These are phyloP conservation scores for Smittia aterrima DNA, from an alignment of 2,888 invertebrate species.

Conservation along the genomic window DNA sequence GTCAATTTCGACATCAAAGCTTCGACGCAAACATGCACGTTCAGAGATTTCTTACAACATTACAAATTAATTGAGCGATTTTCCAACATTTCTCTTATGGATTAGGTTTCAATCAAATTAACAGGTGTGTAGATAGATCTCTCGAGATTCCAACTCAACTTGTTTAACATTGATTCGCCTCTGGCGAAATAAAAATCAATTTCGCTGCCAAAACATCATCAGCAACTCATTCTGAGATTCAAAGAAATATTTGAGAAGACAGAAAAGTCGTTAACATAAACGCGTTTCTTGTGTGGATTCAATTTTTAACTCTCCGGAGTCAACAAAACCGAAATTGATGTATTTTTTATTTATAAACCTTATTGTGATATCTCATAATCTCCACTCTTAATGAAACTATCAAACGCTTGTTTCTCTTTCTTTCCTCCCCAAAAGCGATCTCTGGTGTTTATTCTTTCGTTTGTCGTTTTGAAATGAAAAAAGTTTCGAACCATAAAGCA, in stretches of 20 bases:
- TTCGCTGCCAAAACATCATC: conserved; percentile 2
- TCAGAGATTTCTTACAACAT: conserved; percentile 4
- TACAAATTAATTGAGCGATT: conserved; percentile 27
- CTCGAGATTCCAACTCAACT: neutral
- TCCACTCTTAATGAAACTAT: conserved; percentile 34
- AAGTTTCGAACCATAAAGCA: conserved; percentile 36
- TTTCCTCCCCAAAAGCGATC: neutral
- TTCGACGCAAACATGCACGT: neutral
- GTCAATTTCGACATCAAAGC: neutral
- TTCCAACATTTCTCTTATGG: conserved; percentile 23
- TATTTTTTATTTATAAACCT: conserved; percentile 17
- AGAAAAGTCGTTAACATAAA: conserved; percentile 24
- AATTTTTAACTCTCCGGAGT: neutral
- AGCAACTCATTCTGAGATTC: neutral
- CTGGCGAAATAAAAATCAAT: neutral
- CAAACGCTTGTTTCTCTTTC: conserved; percentile 17
- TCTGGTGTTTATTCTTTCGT: neutral
- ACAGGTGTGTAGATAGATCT: conserved; percentile 12
- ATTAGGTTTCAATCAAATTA: conserved; percentile 32
- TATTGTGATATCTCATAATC: conserved; percentile 31
- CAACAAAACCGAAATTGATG: conserved; percentile 8
- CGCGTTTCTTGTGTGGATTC: conserved; percentile 13
- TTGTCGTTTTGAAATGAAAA: neutral
- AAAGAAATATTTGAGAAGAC: no score
- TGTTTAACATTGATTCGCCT: neutral